phyloP scores from a whole-genome alignment of 2,113 vertebrate species.

The Pygoscelis antarcticus region DNA sequence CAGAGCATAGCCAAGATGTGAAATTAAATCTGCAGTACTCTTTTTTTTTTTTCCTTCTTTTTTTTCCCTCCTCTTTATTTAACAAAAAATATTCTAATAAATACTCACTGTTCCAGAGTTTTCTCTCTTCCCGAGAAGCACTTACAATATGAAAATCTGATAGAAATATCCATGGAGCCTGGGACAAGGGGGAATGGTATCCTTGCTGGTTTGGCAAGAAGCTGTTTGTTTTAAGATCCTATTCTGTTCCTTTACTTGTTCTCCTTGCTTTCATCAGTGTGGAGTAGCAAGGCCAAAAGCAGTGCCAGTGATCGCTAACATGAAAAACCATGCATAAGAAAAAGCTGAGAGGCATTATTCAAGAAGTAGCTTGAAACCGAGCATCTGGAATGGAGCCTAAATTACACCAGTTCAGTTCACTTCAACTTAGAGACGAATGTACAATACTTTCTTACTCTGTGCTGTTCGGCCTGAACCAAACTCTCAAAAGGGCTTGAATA shows the following conservation, averaged over 20 bases:
- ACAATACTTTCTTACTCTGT: slow-evolving; percentile 7
- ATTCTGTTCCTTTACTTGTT: slow-evolving; percentile 20
- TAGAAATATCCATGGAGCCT: slow-evolving; percentile 24
- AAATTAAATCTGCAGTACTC: slow-evolving; percentile 73
- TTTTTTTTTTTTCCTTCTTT: neutral
- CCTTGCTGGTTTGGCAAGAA: slow-evolving; percentile 48
- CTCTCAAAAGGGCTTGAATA: slow-evolving; percentile 61
- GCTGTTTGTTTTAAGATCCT: slow-evolving; percentile 14
- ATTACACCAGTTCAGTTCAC: slow-evolving; percentile 39
- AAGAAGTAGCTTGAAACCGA: slow-evolving; percentile 9
- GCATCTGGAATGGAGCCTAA: neutral
- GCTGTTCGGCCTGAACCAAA: slow-evolving; percentile 53
- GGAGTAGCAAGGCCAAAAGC: slow-evolving; percentile 33
- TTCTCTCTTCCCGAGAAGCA: slow-evolving; percentile 54
- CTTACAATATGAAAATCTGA: neutral
- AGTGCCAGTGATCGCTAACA: neutral
- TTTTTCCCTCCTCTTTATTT: slow-evolving; percentile 44
- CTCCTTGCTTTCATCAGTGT: slow-evolving; percentile 38
- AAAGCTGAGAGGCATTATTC: neutral
- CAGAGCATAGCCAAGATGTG: slow-evolving; percentile 76
- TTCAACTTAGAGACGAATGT: slow-evolving; percentile 25
- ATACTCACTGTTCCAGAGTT: slow-evolving; percentile 63
- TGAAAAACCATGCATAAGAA: slow-evolving; percentile 16
- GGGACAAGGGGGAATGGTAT: slow-evolving; percentile 36
- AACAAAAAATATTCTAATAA: slow-evolving; percentile 69